phyloP scores from a whole-genome alignment of 2,888 invertebrate species.

The Cephalotes varians region DNA sequence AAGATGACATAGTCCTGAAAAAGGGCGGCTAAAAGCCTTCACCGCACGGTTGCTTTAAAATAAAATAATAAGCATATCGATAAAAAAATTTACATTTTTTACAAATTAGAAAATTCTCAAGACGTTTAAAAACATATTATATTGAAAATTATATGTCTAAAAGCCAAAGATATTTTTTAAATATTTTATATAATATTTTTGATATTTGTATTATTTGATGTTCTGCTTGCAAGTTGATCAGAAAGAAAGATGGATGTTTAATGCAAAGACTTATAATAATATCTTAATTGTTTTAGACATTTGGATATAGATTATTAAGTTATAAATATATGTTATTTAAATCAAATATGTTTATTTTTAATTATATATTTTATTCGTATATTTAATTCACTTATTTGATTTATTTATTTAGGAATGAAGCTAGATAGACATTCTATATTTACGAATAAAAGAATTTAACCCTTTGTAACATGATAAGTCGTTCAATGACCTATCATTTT shows the following conservation, averaged over 20 bases:
- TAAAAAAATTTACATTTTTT: not conserved
- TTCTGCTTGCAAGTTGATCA: not conserved
- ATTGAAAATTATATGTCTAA: not conserved
- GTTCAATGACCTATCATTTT: no score
- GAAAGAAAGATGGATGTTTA: not conserved
- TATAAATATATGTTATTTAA: not conserved
- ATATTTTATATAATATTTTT: not conserved
- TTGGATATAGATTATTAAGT: not conserved
- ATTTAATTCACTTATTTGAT: not conserved
- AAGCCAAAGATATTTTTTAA: not conserved
- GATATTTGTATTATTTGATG: not conserved
- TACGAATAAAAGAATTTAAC: not conserved
- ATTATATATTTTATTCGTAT: not conserved
- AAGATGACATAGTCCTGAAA: not conserved
- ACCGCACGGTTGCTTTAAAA: not conserved
- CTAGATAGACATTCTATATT: not conserved
- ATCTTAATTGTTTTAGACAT: not conserved
- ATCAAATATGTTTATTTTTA: not conserved
- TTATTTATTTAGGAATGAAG: not conserved
- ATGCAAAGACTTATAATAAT: not conserved
- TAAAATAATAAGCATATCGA: not conserved
- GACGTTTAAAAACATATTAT: not conserved
- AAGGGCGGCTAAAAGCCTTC: not conserved
- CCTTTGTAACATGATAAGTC: no score
- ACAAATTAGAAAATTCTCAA: not conserved